phyloP scores from a whole-genome alignment of 2,888 invertebrate genomes.

The Argynnis bischoffii region DNA sequence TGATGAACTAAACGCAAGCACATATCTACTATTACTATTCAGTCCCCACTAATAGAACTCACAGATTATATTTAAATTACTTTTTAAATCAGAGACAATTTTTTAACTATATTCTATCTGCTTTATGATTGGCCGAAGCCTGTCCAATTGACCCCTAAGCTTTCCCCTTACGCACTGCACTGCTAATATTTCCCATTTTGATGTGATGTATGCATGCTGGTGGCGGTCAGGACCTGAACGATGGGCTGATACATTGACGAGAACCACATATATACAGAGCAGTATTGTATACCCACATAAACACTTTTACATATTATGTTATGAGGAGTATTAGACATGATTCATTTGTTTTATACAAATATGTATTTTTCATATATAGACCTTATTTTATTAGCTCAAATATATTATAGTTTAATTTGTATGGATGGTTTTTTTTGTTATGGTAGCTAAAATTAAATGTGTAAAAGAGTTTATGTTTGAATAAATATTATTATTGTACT shows the following conservation, averaged over 20 bases:
- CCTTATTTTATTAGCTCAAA: neutral
- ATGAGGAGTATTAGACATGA: slow-evolving; percentile 7
- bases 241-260: slow-evolving; percentile 75
- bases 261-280: slow-evolving; percentile 34
- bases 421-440: neutral
- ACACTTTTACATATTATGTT: slow-evolving; percentile 32
- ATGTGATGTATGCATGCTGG: slow-evolving; percentile 76
- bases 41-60: neutral
- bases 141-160: slow-evolving; percentile 26
- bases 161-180: slow-evolving; percentile 51
- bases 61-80: slow-evolving; percentile 6
- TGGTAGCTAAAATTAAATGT: slow-evolving; percentile 13
- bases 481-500: slow-evolving; percentile 17
- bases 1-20: slow-evolving; percentile 7
- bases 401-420: slow-evolving; percentile 7
- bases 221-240: slow-evolving; percentile 78
- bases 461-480: slow-evolving; percentile 30
- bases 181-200: slow-evolving; percentile 69
- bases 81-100: neutral
- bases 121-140: slow-evolving; percentile 15
- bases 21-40: slow-evolving; percentile 15
- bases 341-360: slow-evolving; percentile 6
- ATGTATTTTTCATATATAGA: neutral
- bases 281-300: slow-evolving; percentile 34
- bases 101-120: slow-evolving; percentile 16